Evolutionary conservation across 2,888 invertebrate species (phyloP).

Genomic region (Lithophane ornitopus): DNA sequence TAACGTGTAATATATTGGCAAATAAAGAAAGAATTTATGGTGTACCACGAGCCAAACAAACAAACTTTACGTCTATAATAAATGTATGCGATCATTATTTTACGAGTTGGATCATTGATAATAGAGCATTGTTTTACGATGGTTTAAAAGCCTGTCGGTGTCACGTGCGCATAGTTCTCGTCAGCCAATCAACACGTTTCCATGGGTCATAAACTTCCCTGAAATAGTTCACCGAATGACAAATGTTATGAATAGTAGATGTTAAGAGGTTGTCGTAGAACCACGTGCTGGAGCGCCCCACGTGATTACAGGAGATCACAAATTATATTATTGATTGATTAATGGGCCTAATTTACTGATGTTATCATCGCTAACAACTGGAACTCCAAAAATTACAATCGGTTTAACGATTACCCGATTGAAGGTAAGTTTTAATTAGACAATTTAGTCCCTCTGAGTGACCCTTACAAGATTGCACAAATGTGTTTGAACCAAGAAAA

Average conservation of each 20-base stretch:
- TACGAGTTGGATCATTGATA: conserved; percentile 44
- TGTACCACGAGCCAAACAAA: conserved; percentile 45
- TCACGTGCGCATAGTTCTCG: conserved; percentile 42
- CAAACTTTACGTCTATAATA: conserved; percentile 54
- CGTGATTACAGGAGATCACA: not conserved
- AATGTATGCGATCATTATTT: conserved; percentile 48
- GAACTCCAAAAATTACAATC: not conserved
- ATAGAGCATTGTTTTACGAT: conserved; percentile 54
- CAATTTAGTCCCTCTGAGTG: not conserved
- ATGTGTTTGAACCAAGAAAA: not conserved
- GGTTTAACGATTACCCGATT: not conserved
- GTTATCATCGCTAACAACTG: not conserved
- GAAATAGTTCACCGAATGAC: conserved; percentile 40
- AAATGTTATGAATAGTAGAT: conserved; percentile 26
- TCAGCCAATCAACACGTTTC: conserved; percentile 41
- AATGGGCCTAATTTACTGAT: not conserved
- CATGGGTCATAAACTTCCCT: conserved; percentile 32
- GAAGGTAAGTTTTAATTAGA: not conserved
- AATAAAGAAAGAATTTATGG: conserved; percentile 48
- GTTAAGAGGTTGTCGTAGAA: conserved; percentile 26
- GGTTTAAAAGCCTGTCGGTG: conserved; percentile 17
- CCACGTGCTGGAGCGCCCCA: conserved; percentile 7
- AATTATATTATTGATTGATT: not conserved
- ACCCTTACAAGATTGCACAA: not conserved
- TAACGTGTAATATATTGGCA: conserved; percentile 22